Conservation (phyloP, 2,113 vertebrate genomes). For the Uropsilus gracilis region DNA sequence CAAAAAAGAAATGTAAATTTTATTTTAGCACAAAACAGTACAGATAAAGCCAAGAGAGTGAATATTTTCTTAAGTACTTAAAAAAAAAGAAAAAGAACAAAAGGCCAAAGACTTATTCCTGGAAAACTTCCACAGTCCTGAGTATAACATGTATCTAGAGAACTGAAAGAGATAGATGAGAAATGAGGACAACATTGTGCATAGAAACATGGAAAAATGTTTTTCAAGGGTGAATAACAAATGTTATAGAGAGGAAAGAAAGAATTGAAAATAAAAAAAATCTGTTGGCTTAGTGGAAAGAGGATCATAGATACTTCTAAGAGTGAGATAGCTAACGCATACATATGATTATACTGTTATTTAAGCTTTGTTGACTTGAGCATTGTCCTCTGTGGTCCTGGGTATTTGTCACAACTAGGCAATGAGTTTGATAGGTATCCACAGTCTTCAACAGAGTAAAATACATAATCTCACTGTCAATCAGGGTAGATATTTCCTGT, state of each 20-base stretch:
- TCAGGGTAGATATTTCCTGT: neutral
- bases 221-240: neutral
- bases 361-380: neutral
- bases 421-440: neutral
- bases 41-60: neutral
- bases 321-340: neutral
- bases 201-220: neutral
- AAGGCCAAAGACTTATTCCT: neutral
- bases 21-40: neutral
- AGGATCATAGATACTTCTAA: neutral
- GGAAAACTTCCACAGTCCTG: neutral
- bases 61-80: neutral
- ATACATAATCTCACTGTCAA: neutral
- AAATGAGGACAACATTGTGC: neutral
- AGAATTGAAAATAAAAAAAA: neutral
- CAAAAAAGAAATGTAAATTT: neutral
- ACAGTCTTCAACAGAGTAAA: neutral
- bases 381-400: neutral
- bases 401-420: neutral
- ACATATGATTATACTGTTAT: neutral
- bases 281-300: neutral
- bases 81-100: conserved; percentile 13
- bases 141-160: neutral
- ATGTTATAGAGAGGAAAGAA: neutral
- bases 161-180: neutral